phyloP scores from a whole-genome alignment of 37 sponge, comb jelly and placozoan genomes.

The Tethya wilhelma region DNA sequence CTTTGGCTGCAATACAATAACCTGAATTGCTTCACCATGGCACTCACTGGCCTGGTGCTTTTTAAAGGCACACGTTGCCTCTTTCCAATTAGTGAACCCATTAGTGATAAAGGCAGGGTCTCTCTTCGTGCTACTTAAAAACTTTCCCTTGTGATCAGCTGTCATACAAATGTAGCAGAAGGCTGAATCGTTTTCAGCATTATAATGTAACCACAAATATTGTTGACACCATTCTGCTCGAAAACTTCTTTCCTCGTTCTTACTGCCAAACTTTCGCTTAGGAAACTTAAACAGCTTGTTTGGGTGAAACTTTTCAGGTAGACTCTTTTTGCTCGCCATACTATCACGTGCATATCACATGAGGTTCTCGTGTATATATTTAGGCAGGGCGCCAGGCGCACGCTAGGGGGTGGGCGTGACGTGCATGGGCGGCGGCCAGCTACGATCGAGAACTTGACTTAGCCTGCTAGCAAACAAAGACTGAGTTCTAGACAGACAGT shows the following conservation, averaged over 20 bases:
- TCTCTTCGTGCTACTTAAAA: slow-evolving; percentile 55
- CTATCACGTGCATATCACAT: background rate
- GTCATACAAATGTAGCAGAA: slow-evolving; percentile 60
- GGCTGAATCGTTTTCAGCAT: slow-evolving; percentile 11
- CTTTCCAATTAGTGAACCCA: slow-evolving; percentile 81
- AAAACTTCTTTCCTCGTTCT: slow-evolving; percentile 36
- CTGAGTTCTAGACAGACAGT: no score
- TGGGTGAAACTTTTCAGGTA: slow-evolving; percentile 37
- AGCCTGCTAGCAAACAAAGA: no score
- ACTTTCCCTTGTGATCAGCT: slow-evolving; percentile 39
- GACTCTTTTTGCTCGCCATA: background rate
- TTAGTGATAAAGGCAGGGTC: slow-evolving; percentile 72
- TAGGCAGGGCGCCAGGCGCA: no score
- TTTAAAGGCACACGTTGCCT: slow-evolving; percentile 73
- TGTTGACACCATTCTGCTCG: slow-evolving; percentile 63
- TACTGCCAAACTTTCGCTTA: slow-evolving; percentile 40
- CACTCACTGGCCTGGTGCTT: slow-evolving; percentile 70
- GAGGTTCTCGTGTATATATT: no score
- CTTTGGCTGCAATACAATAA: slow-evolving; percentile 40
- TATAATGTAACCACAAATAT: slow-evolving; percentile 64
- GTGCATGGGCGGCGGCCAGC: no score
- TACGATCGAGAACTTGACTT: no score
- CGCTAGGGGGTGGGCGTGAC: no score
- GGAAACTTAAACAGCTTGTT: slow-evolving; percentile 38
- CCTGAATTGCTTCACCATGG: slow-evolving; percentile 74